These are phyloP conservation scores for Marronus borbonicus DNA, from an alignment of 2,888 invertebrate genomes.

Conservation along the genomic window DNA sequence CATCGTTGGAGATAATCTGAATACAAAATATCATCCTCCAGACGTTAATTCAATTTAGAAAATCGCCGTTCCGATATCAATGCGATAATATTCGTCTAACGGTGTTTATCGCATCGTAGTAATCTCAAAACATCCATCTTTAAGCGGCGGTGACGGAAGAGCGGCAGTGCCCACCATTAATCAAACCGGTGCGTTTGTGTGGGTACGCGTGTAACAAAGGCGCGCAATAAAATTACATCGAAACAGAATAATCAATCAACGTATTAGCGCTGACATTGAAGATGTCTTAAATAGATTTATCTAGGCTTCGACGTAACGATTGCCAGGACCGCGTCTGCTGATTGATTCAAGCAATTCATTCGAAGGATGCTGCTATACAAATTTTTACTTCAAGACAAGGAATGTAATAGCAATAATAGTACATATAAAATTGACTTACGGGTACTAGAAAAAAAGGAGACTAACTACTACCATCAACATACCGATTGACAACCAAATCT, in stretches of 20 bases:
- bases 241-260: slow-evolving; percentile 32
- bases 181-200: not conserved
- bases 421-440: no score
- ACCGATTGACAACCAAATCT: no score
- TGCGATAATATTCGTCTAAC: no score
- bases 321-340: not conserved
- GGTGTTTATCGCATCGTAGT: not conserved
- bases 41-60: no score
- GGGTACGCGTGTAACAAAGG: slow-evolving; percentile 6
- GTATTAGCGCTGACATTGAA: slow-evolving; percentile 11
- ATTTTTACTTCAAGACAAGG: not conserved
- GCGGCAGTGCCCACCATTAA: not conserved
- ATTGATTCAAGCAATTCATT: not conserved
- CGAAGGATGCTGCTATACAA: not conserved
- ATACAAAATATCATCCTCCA: no score
- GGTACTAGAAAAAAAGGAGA: no score
- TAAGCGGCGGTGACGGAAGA: not conserved
- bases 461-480: no score
- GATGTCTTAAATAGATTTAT: slow-evolving; percentile 28
- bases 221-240: slow-evolving; percentile 30
- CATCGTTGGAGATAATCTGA: no score
- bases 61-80: no score
- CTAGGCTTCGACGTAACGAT: not conserved
- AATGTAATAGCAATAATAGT: no score
- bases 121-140: slow-evolving; percentile 8